Evolutionary conservation across 2,888 invertebrate genomes (phyloP).

Genomic region (Pterobdella sp.): DNA sequence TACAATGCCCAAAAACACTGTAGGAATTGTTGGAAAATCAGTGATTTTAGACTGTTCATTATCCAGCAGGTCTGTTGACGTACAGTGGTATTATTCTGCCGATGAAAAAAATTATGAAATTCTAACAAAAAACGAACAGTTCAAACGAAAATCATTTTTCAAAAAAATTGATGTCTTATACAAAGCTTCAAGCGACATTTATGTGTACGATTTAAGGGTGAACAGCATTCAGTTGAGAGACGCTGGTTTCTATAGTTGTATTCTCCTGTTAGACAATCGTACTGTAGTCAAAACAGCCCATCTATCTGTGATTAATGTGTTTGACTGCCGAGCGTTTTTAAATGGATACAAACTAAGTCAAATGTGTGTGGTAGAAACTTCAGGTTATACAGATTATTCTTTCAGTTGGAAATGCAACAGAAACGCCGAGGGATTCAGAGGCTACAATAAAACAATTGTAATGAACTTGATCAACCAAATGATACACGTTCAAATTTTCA

Average conservation of each 20-base stretch:
- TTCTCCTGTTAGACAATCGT: background rate
- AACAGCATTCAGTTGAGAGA: background rate
- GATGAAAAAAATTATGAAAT: background rate
- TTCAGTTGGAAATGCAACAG: conserved; percentile 10
- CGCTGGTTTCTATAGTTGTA: background rate
- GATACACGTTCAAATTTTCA: background rate
- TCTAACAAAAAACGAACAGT: conserved; percentile 1
- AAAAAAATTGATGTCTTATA: background rate
- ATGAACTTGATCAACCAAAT: background rate
- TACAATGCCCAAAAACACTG: background rate
- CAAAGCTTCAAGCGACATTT: background rate
- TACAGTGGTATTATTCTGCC: conserved; percentile 4
- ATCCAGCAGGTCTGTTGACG: background rate
- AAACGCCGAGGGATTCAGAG: conserved; percentile 3
- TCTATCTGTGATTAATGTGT: conserved; percentile 1
- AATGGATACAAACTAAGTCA: background rate
- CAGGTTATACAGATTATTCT: background rate
- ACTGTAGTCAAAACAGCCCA: background rate
- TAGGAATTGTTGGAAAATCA: conserved; percentile 1
- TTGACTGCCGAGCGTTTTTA: background rate
- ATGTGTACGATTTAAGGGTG: background rate
- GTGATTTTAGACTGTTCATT: background rate
- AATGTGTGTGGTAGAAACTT: background rate
- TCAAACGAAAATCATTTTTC: background rate
- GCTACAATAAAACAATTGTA: background rate